Evolutionary conservation across 2,797 vertebrate species (phyloP), one percentile per base, ranked within the genome.

Genomic region (Pseudomugil gertrudae): DNA sequence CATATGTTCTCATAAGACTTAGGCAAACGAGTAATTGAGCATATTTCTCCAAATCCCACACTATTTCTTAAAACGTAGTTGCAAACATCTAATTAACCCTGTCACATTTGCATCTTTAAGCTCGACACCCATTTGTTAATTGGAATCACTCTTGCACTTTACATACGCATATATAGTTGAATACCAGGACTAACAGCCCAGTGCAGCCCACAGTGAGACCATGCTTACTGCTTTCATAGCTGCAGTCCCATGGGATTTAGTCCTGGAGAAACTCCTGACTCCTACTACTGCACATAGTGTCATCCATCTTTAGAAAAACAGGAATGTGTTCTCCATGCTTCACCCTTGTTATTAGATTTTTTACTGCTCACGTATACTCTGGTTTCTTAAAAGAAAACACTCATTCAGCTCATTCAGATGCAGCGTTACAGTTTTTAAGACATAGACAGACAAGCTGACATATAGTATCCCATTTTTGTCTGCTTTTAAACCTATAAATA

Each of bases 281-380:
- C 67, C 68, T 38, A 74, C 21, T 35, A 69, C 80, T 17, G 59
- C 40, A 62, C 62, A 19, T 27, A 56, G 50, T 53, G 56, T 76
- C 83, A 87, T 89, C 84, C 74, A 79, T 89, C 85, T 85, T 57
- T 61, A 51, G 77, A 84, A 71, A 83, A 77, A 85, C 74, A 15
- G 60, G 69, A 40, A 23, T 54, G 72, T 68, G 72, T 70, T 79
- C 62, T 54, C 62, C 55, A 40, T 27, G 71, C 53, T 67, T 77
- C 76, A 45, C 29, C 7, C 70, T 74, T 63, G 53, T 70, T 81
- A 71, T 30, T 54, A 73, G 58, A 63, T 55, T 78, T 75, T 40
- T 52, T 63, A 54, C 64, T 47, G 11, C 52, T 48, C 54, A 24
- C 33, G 27, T 58, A 21, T 14, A 69, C 60, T 68, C 32, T 21